These are phyloP conservation scores for Tinea pellionella DNA, from an alignment of 2,888 invertebrate species.

Conservation along the genomic window DNA sequence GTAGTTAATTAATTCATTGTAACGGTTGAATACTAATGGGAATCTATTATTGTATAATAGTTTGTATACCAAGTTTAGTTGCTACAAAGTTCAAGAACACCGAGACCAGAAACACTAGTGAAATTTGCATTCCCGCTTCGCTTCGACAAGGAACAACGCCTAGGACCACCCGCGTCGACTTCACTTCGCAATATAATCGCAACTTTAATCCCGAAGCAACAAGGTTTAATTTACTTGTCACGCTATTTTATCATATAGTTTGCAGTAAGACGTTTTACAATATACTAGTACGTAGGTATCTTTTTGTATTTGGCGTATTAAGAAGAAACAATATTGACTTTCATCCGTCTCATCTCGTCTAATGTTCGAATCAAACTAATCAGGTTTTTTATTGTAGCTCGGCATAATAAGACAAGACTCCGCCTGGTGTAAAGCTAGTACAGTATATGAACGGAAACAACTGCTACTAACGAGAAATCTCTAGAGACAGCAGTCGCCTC, in stretches of 20 bases:
- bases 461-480: too few relatives aligned
- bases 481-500: too few relatives aligned
- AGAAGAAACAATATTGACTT: constrained; percentile 12
- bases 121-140: constrained; percentile 65
- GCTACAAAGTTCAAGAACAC: constrained; percentile 41
- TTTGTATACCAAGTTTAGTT: constrained; percentile 22
- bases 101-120: constrained; percentile 38
- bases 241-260: constrained; percentile 31
- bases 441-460: too few relatives aligned
- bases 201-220: constrained; percentile 52
- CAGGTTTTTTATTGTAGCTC: background rate
- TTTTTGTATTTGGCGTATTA: constrained; percentile 5
- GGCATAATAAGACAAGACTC: background rate
- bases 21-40: background rate
- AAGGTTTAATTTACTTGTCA: constrained; percentile 38
- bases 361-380: constrained; percentile 6
- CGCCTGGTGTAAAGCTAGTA: too few relatives aligned
- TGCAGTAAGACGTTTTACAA: constrained; percentile 49
- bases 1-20: background rate
- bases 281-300: constrained; percentile 27
- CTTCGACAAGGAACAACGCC: constrained; percentile 48
- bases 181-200: constrained; percentile 39
- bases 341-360: constrained; percentile 9
- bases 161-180: constrained; percentile 64
- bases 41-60: background rate